A percentile compares a stretch with the other conserved stretches of the same genome.
Conservation (phyloP, 2,797 vertebrate genomes). For the Mormyrops attenuatus region DNA sequence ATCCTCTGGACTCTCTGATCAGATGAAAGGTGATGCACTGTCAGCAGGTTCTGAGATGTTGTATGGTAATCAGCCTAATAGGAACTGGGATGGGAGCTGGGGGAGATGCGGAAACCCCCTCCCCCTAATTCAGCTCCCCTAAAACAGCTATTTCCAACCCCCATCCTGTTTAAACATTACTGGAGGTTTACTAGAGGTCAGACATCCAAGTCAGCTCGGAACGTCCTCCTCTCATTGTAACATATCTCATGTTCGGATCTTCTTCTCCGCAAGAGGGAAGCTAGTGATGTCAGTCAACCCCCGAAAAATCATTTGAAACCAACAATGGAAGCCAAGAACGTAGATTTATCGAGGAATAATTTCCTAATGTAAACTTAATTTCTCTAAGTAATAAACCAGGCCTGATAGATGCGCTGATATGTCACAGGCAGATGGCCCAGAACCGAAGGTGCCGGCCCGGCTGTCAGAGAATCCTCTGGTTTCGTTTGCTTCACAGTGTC, state of each 20-base stretch:
- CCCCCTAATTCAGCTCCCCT: neutral
- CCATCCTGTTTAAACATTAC: neutral
- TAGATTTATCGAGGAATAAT: neutral
- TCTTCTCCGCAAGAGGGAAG: neutral
- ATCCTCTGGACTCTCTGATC: neutral
- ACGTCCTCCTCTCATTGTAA: neutral
- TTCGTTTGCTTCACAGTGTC: neutral
- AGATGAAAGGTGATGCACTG: neutral
- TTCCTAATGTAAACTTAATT: neutral
- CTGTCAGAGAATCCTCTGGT: neutral
- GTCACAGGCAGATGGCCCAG: neutral
- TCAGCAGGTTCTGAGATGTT: neutral
- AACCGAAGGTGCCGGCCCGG: neutral
- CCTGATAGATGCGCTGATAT: neutral
- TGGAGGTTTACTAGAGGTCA: neutral
- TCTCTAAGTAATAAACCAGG: neutral
- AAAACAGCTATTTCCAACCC: neutral
- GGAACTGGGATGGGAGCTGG: neutral
- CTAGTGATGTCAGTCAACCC: neutral
- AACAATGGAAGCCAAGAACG: neutral
- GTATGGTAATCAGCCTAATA: neutral
- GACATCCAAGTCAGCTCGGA: neutral
- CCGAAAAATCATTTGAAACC: neutral
- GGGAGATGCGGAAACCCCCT: neutral
- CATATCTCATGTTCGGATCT: neutral